phyloP scores from a whole-genome alignment of 64 coral and sea anemone species.

The Dendrophyllia cribrosa region DNA sequence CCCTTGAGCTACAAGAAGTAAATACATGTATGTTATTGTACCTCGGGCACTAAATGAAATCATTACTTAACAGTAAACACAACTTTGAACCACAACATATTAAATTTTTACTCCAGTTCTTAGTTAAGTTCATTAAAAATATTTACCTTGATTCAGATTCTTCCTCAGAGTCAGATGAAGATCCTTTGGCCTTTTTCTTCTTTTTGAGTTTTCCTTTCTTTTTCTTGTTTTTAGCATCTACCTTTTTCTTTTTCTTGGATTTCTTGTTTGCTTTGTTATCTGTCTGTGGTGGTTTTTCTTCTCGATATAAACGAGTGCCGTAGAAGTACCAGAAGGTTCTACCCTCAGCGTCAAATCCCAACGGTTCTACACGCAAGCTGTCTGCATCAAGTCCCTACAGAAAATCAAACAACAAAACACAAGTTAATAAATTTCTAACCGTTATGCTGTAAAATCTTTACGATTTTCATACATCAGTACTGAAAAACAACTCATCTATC shows the following conservation, averaged over 20 bases:
- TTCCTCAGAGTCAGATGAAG: slow-evolving; percentile 84
- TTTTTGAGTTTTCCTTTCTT: slow-evolving; percentile 77
- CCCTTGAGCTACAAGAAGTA: too few species aligned
- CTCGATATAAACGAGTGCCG: slow-evolving; percentile 94
- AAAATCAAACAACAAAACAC: not conserved
- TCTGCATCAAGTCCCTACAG: slow-evolving; percentile 90
- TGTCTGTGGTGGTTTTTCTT: slow-evolving; percentile 48
- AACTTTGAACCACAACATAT: not conserved
- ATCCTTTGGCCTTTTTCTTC: slow-evolving; percentile 75
- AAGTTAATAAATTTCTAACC: too few species aligned
- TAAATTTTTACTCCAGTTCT: not conserved
- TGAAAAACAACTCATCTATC: too few species aligned
- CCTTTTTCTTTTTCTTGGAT: slow-evolving; percentile 75
- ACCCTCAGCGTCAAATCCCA: slow-evolving; percentile 85
- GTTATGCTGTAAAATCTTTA: too few species aligned
- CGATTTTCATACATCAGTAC: too few species aligned
- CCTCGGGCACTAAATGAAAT: too few species aligned
- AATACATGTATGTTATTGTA: too few species aligned
- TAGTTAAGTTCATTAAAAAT: not conserved
- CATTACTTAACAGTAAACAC: too few species aligned
- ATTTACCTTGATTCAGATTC: slow-evolving; percentile 81
- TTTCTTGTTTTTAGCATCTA: slow-evolving; percentile 63
- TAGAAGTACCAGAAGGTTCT: slow-evolving; percentile 98
- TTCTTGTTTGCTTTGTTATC: slow-evolving; percentile 76
- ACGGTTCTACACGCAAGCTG: slow-evolving; percentile 93